Evolutionary conservation across 2,888 invertebrate genomes (phyloP).

Genomic region (Dinocampus coccinellae): DNA sequence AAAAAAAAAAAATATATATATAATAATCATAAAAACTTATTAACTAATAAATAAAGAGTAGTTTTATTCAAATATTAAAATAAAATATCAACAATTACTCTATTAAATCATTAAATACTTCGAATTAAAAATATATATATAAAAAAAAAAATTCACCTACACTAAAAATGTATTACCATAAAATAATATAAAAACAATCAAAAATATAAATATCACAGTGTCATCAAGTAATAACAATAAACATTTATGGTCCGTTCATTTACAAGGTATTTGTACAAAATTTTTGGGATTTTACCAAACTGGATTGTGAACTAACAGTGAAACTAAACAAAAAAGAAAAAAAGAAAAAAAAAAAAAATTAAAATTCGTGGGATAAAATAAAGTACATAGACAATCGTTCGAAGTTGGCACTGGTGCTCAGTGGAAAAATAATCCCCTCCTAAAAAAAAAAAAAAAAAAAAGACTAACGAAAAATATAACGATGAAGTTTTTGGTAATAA

Average conservation of each 20-base stretch:
- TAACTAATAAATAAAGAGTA: no score
- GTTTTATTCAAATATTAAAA: no score
- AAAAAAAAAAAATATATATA: no score
- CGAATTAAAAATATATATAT: no score
- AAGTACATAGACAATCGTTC: constrained; percentile 29
- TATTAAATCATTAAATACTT: no score
- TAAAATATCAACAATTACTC: no score
- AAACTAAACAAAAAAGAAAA: neutral
- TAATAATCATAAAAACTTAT: no score
- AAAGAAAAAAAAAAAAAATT: neutral
- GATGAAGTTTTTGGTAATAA: no score
- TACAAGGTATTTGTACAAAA: neutral
- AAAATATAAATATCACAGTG: neutral
- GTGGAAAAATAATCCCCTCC: no score
- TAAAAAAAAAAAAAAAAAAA: no score
- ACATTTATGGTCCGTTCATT: neutral
- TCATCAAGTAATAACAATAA: neutral
- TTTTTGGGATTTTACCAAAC: neutral
- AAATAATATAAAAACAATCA: neutral
- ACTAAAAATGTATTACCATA: neutral
- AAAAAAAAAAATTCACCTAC: neutral
- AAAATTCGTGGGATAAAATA: neutral
- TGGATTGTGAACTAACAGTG: neutral
- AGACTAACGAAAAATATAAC: no score
- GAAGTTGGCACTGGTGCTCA: constrained; percentile 35